phyloP scores from a whole-genome alignment of 2,888 invertebrate species.

The Phoronis australis region DNA sequence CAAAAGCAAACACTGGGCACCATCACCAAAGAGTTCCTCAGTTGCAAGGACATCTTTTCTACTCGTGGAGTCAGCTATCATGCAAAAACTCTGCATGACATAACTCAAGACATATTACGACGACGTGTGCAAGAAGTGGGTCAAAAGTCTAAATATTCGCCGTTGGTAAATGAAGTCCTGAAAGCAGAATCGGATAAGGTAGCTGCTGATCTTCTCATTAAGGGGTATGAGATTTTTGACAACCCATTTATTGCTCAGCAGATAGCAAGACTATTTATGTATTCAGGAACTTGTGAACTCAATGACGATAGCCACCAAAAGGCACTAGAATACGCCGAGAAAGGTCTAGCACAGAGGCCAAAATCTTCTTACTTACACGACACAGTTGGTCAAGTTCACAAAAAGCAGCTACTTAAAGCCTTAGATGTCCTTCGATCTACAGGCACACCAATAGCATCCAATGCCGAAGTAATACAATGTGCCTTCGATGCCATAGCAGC shows the following conservation, averaged over 20 bases:
- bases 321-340: slow-evolving; percentile 22
- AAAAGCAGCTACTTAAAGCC: no score
- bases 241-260: slow-evolving; percentile 35
- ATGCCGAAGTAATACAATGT: no score
- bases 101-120: no score
- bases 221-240: slow-evolving; percentile 19
- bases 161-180: slow-evolving; percentile 18
- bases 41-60: no score
- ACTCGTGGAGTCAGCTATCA: no score
- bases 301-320: no score
- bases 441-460: no score
- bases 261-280: slow-evolving; percentile 25
- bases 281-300: slow-evolving; percentile 20
- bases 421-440: no score
- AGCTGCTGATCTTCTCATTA: slow-evolving; percentile 19
- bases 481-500: no score
- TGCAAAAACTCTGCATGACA: no score
- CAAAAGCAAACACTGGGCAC: slow-evolving; percentile 12
- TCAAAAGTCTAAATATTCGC: no score
- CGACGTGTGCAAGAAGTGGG: no score
- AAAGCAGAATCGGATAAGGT: slow-evolving; percentile 15
- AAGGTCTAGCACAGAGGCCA: slow-evolving; percentile 18
- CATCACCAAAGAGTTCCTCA: slow-evolving; percentile 18
- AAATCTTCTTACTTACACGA: slow-evolving; percentile 29
- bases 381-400: slow-evolving; percentile 27